phyloP scores from a whole-genome alignment of 2,113 vertebrate genomes.

The Oceanodroma tethys region DNA sequence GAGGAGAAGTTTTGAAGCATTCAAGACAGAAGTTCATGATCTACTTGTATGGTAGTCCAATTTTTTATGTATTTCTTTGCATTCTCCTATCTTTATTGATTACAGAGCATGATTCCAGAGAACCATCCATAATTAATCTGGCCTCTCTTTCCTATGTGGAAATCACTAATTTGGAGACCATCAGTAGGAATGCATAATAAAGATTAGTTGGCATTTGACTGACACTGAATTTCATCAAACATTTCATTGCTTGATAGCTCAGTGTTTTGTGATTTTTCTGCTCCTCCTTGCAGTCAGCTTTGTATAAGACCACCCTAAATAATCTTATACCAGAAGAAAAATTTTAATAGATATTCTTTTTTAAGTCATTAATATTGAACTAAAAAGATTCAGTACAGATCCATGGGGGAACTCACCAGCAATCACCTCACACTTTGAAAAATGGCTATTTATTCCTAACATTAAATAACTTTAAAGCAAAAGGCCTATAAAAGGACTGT shows the following conservation, averaged over 20 bases:
- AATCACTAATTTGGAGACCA: neutral
- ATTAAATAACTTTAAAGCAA: neutral
- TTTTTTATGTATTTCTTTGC: neutral
- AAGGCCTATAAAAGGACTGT: neutral
- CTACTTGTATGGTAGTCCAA: neutral
- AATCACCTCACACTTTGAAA: neutral
- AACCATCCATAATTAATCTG: neutral
- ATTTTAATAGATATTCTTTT: neutral
- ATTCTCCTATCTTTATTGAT: neutral
- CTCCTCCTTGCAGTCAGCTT: neutral
- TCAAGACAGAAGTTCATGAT: neutral
- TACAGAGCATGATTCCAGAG: neutral
- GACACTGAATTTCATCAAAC: neutral
- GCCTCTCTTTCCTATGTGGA: neutral
- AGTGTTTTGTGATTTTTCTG: neutral
- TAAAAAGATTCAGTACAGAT: neutral
- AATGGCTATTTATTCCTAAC: neutral
- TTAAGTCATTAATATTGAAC: neutral
- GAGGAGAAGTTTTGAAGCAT: neutral
- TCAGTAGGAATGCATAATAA: neutral
- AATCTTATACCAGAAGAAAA: neutral
- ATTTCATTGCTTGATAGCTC: neutral
- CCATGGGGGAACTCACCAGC: neutral
- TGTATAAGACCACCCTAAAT: neutral
- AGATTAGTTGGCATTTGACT: neutral